A percentile compares a stretch with the other conserved stretches of the same genome.
Conservation (phyloP, 2,888 invertebrate species). For the Gasteruption jaculator region DNA sequence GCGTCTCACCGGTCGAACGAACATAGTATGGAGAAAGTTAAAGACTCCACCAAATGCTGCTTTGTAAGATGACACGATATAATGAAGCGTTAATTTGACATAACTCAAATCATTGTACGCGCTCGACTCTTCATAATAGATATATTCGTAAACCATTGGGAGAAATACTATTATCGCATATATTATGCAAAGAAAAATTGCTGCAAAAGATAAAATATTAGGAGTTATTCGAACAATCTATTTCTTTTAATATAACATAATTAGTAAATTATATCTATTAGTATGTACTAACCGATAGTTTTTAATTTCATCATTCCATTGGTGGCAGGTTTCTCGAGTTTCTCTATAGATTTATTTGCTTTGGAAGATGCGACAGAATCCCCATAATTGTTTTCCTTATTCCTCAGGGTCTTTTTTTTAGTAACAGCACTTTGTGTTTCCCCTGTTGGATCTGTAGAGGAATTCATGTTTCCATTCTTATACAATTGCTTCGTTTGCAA, state of each 20-base stretch:
- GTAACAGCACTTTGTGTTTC: constrained; percentile 14
- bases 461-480: constrained; percentile 27
- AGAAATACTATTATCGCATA: constrained; percentile 35
- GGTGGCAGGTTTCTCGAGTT: constrained; percentile 22
- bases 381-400: constrained; percentile 19
- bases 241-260: constrained; percentile 3
- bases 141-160: constrained; percentile 38
- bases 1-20: constrained; percentile 39
- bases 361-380: constrained; percentile 20
- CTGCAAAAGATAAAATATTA: constrained; percentile 25
- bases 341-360: constrained; percentile 21
- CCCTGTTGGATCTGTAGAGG: constrained; percentile 24
- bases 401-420: constrained; percentile 15
- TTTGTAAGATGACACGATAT: constrained; percentile 37
- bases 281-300: constrained; percentile 33
- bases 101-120: constrained; percentile 36
- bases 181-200: constrained; percentile 35
- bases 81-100: constrained; percentile 33
- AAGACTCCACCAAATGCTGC: constrained; percentile 39
- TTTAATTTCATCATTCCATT: constrained; percentile 32
- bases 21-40: constrained; percentile 28
- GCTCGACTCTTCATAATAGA: constrained; percentile 36
- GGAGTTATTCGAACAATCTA: constrained; percentile 2
- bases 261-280: constrained; percentile 8
- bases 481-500: constrained; percentile 27